Evolutionary conservation across 2,113 vertebrate species (phyloP).

Genomic region (Psittacula cyanocephala): DNA sequence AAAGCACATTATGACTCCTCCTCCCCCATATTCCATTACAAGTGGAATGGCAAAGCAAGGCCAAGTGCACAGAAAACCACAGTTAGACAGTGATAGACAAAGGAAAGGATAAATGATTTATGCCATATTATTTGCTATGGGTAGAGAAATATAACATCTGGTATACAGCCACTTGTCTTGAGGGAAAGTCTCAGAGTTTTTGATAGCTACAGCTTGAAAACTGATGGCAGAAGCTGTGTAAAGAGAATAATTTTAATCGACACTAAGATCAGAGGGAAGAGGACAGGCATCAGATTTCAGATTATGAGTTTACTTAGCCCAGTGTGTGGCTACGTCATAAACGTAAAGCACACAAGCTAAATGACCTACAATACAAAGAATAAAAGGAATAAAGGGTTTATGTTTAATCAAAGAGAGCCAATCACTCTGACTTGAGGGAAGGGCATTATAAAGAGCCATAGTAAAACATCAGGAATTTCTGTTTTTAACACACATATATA

Average conservation of each 20-base stretch:
- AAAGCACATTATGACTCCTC: not conserved
- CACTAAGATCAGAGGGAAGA: not conserved
- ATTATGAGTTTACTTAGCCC: not conserved
- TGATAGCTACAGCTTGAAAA: not conserved
- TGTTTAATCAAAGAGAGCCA: not conserved
- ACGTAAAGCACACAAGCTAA: not conserved
- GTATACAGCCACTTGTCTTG: not conserved
- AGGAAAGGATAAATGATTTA: not conserved
- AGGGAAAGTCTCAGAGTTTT: not conserved
- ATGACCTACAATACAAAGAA: not conserved
- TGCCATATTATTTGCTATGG: not conserved
- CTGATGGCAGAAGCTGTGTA: not conserved
- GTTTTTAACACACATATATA: not conserved
- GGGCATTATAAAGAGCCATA: not conserved
- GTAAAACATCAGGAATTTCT: not conserved
- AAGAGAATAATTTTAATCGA: not conserved
- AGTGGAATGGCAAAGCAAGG: not conserved
- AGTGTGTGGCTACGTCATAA: not conserved
- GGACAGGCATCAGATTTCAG: not conserved
- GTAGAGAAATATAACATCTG: not conserved
- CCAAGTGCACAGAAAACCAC: not conserved
- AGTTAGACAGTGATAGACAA: not conserved
- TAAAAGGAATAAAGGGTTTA: not conserved
- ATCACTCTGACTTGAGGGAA: not conserved
- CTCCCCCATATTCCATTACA: not conserved